Evolutionary conservation across 2,797 vertebrate genomes (phyloP).

Genomic region (Miichthys miiuy): DNA sequence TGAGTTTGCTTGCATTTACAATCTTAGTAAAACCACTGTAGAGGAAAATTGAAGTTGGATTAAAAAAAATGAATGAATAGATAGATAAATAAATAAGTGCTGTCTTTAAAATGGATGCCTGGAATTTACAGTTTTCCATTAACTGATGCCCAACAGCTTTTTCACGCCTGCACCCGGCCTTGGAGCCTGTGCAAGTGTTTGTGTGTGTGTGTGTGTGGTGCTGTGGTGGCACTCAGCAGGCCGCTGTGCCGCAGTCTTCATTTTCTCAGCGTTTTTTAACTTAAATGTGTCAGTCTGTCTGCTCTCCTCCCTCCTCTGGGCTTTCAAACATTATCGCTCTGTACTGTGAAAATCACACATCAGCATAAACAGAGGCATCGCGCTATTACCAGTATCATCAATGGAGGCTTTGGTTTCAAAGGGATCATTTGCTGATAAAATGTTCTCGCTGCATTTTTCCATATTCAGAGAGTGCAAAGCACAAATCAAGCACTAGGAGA

Average conservation of each 20-base stretch:
- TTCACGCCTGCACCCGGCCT: conserved; percentile 71
- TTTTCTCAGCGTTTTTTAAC: conserved; percentile 68
- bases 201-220: conserved; percentile 20
- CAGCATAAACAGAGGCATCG: conserved; percentile 70
- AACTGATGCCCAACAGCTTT: conserved; percentile 84
- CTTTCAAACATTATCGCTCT: conserved; percentile 70
- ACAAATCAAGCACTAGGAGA: conserved; percentile 62
- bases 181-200: conserved; percentile 32
- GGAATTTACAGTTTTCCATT: conserved; percentile 87
- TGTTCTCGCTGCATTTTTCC: conserved; percentile 46
- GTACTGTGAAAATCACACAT: conserved; percentile 68
- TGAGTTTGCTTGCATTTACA: conserved; percentile 85
- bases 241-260: conserved; percentile 55
- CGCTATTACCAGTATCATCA: conserved; percentile 70
- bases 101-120: conserved; percentile 85
- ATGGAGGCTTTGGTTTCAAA: conserved; percentile 67
- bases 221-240: conserved; percentile 56
- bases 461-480: conserved; percentile 53
- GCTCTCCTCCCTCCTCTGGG: conserved; percentile 52
- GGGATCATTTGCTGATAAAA: conserved; percentile 71
- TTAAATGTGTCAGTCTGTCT: conserved; percentile 66
- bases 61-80: conserved; percentile 83
- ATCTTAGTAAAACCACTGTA: conserved; percentile 87
- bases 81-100: conserved; percentile 87
- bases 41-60: conserved; percentile 89